Conservation (phyloP, 2,888 invertebrate species). For the Drosophila anomalipes region DNA sequence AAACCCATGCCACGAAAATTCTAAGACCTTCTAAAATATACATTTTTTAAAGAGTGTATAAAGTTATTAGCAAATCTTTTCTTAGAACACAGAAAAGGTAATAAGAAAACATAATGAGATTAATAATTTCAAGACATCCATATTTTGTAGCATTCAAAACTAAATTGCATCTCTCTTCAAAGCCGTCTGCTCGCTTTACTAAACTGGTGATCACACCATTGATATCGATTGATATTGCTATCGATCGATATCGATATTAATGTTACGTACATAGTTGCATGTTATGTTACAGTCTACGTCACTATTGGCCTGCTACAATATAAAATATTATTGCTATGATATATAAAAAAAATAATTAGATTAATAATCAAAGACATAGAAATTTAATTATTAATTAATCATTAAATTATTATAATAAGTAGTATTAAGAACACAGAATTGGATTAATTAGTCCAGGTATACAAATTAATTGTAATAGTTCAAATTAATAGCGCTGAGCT, state of each 20-base stretch:
- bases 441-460: background rate
- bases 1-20: background rate
- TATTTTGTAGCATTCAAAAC: background rate
- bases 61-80: background rate
- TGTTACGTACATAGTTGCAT: background rate
- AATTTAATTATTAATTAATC: background rate
- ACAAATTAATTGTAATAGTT: too few relatives aligned
- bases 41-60: background rate
- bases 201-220: background rate
- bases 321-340: background rate
- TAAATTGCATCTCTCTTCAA: background rate
- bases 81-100: background rate
- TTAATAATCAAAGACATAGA: background rate
- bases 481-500: background rate
- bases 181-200: background rate
- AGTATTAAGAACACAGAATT: background rate
- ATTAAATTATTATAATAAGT: background rate
- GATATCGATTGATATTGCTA: background rate
- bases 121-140: background rate
- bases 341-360: background rate
- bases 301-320: background rate
- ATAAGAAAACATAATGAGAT: background rate
- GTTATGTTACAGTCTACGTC: background rate
- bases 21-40: background rate
- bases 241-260: background rate